Percentiles rank a stretch among this genome's conserved stretches.
Evolutionary conservation across 1,140 invertebrate species (phyloP).

Genomic region (Amyelois transitella): DNA sequence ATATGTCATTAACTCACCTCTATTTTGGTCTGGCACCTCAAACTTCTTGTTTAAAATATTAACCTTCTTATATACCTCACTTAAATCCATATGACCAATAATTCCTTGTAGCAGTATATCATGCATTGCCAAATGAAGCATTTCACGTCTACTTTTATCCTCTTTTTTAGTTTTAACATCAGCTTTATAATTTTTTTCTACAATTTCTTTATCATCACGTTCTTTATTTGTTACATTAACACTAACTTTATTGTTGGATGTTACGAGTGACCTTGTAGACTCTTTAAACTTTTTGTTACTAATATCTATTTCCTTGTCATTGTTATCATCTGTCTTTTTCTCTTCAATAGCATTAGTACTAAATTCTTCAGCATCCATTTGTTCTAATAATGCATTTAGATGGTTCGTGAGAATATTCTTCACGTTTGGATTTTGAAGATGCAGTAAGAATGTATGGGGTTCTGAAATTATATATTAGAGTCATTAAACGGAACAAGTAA

Average conservation of each 20-base stretch:
- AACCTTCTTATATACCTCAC: slow-evolving; percentile 39
- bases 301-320: neutral
- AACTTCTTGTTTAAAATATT: slow-evolving; percentile 18
- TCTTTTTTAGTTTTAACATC: slow-evolving; percentile 10
- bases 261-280: neutral
- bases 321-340: slow-evolving; percentile 7
- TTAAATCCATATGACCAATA: slow-evolving; percentile 36
- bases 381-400: slow-evolving; percentile 38
- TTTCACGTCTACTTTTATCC: slow-evolving; percentile 13
- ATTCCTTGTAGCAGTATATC: slow-evolving; percentile 45
- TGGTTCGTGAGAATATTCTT: slow-evolving; percentile 40
- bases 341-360: slow-evolving; percentile 5
- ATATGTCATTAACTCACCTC: neutral
- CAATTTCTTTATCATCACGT: neutral
- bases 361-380: slow-evolving; percentile 38
- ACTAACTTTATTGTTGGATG: neutral
- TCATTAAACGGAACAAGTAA: too few relatives aligned
- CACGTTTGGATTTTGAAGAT: slow-evolving; percentile 39
- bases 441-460: slow-evolving; percentile 21
- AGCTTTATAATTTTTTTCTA: slow-evolving; percentile 8
- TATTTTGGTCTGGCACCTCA: neutral
- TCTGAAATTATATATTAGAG: slow-evolving; percentile 27
- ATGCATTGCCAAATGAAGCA: slow-evolving; percentile 43
- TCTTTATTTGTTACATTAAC: neutral
- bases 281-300: neutral